Evolutionary conservation across 2,113 vertebrate species (phyloP).

Genomic region (Struthidea cinerea): DNA sequence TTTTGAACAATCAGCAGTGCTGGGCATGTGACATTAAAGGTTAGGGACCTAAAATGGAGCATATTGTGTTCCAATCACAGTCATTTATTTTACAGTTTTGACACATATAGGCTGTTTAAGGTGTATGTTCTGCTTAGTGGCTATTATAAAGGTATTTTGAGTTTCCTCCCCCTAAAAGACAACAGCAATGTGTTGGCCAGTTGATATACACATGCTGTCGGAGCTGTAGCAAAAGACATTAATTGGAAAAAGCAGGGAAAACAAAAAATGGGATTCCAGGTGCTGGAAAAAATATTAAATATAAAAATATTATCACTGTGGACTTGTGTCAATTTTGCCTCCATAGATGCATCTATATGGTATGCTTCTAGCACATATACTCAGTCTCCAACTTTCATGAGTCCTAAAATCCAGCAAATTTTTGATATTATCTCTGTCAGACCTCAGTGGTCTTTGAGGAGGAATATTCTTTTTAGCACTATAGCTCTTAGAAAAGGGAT

Average conservation of each 20-base stretch:
- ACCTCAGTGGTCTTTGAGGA: conserved; percentile 4
- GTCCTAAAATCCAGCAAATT: neutral
- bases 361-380: neutral
- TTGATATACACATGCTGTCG: neutral
- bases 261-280: neutral
- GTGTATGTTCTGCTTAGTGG: neutral
- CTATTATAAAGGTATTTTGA: neutral
- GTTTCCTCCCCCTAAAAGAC: neutral
- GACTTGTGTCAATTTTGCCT: neutral
- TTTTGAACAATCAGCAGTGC: neutral
- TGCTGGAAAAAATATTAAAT: neutral
- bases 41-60: neutral
- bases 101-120: neutral
- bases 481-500: conserved; percentile 29
- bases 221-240: neutral
- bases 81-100: neutral
- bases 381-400: neutral
- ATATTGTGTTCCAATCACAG: neutral
- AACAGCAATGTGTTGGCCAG: neutral
- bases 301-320: neutral
- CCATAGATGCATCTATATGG: neutral
- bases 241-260: neutral
- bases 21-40: neutral
- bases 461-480: neutral
- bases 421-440: neutral